Evolutionary conservation across 1,140 invertebrate genomes (phyloP).

Genomic region (Conopomorpha cramerella): DNA sequence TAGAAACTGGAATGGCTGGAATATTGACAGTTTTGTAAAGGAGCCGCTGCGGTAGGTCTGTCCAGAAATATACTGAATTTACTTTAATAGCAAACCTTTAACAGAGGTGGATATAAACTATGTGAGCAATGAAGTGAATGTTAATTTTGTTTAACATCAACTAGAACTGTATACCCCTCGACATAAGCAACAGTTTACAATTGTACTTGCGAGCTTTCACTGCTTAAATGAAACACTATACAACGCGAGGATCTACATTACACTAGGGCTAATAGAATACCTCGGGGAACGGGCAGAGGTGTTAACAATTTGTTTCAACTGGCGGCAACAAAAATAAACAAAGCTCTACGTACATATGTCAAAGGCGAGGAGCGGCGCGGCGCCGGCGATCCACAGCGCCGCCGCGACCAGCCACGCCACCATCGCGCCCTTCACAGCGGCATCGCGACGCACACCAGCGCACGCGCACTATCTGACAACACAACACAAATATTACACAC

Average conservation of each 20-base stretch:
- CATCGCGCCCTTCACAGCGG: slow-evolving; percentile 44
- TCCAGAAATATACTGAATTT: too few relatives aligned
- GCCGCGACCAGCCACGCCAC: slow-evolving; percentile 27
- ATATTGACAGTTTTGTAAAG: too few relatives aligned
- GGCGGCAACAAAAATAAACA: neutral
- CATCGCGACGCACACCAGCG: slow-evolving; percentile 25
- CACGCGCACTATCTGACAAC: slow-evolving; percentile 24
- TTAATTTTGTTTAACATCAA: too few relatives aligned
- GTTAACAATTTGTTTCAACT: neutral
- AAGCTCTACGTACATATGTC: slow-evolving; percentile 35
- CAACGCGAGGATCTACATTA: too few relatives aligned
- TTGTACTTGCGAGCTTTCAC: neutral
- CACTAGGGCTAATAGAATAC: too few relatives aligned
- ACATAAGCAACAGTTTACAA: neutral
- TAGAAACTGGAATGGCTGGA: too few relatives aligned
- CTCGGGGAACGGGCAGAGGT: too few relatives aligned
- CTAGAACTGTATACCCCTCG: neutral
- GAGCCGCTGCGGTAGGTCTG: too few relatives aligned
- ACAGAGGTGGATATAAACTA: too few relatives aligned
- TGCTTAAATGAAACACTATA: neutral
- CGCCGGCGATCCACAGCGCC: slow-evolving; percentile 19
- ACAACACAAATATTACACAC: slow-evolving; percentile 1
- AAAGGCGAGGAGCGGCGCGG: slow-evolving; percentile 18
- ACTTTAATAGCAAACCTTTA: too few relatives aligned
- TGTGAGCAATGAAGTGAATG: too few relatives aligned